Evolutionary conservation across 2,888 invertebrate genomes (phyloP).

Genomic region (Drosophila mayaguana): DNA sequence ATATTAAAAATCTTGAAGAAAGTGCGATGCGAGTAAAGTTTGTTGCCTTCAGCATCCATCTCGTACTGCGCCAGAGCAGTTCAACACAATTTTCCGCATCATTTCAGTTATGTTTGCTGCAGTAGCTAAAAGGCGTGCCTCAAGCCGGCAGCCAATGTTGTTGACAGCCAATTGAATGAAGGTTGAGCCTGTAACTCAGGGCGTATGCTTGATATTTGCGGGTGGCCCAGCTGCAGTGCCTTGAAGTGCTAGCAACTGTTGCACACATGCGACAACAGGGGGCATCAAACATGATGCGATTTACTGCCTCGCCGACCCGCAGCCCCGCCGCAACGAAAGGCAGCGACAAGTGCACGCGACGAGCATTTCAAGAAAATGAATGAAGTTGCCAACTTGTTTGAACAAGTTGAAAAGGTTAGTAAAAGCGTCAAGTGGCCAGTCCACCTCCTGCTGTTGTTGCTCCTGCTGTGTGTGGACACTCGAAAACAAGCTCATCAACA

Average conservation of each 20-base stretch:
- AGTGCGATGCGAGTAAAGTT: too few species aligned
- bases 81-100: conserved; percentile 15
- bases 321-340: too few species aligned
- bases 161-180: conserved; percentile 34
- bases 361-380: conserved; percentile 48
- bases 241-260: conserved; percentile 63
- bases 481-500: conserved; percentile 74
- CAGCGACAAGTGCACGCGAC: conserved; percentile 61
- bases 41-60: too few species aligned
- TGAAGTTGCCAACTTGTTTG: conserved; percentile 55
- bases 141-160: conserved; percentile 16
- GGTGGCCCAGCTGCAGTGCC: conserved; percentile 29
- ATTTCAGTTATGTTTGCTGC: conserved; percentile 11
- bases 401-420: conserved; percentile 68
- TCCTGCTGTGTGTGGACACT: conserved; percentile 49
- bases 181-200: conserved; percentile 34
- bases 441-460: conserved; percentile 28
- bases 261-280: conserved; percentile 48
- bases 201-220: conserved; percentile 61
- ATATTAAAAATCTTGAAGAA: too few species aligned
- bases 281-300: conserved; percentile 35
- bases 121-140: conserved; percentile 2
- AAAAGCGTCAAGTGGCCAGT: conserved; percentile 13
- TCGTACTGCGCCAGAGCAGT: neutral
- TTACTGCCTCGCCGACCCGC: neutral